Conservation (phyloP, 2,888 invertebrate genomes). For the Lepidocyrtoides sp. region DNA sequence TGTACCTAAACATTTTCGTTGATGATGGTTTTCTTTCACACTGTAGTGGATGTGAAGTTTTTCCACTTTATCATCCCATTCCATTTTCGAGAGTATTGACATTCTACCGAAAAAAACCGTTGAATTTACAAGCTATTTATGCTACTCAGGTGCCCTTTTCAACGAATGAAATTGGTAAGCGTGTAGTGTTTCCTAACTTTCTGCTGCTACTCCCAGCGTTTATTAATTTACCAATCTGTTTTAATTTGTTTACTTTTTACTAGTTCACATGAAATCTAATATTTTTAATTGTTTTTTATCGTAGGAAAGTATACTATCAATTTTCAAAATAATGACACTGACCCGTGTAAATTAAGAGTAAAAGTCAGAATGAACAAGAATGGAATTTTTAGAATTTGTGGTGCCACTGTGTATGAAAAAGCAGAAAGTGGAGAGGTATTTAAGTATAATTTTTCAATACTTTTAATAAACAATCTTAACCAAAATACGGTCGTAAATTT, state of each 20-base stretch:
- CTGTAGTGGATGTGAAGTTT: constrained; percentile 93
- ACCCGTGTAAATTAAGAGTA: constrained; percentile 97
- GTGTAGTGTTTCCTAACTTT: not conserved
- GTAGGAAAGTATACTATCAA: constrained; percentile 88
- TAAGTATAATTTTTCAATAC: not conserved
- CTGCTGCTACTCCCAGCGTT: not conserved
- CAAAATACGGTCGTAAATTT: too few species aligned
- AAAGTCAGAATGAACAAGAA: constrained; percentile 98
- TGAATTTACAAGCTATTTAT: constrained; percentile 95
- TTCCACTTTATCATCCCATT: constrained; percentile 94
- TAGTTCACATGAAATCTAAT: not conserved
- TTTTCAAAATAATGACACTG: constrained; percentile 94
- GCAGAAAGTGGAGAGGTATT: constrained; percentile 84
- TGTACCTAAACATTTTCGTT: not conserved
- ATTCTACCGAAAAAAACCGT: constrained; percentile 96
- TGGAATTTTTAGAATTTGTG: constrained; percentile 95
- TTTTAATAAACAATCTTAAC: not conserved
- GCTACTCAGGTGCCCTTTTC: constrained; percentile 91
- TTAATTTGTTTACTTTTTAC: not conserved
- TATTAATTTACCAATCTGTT: constrained; percentile 11
- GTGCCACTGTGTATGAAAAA: constrained; percentile 91
- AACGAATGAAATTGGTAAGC: constrained; percentile 92
- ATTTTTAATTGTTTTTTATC: not conserved
- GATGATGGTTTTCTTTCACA: not conserved
- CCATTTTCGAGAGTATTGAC: constrained; percentile 98